These are phyloP conservation scores for Tetragonula clypearis DNA, from an alignment of 1,140 invertebrate genomes.

Conservation along the genomic window DNA sequence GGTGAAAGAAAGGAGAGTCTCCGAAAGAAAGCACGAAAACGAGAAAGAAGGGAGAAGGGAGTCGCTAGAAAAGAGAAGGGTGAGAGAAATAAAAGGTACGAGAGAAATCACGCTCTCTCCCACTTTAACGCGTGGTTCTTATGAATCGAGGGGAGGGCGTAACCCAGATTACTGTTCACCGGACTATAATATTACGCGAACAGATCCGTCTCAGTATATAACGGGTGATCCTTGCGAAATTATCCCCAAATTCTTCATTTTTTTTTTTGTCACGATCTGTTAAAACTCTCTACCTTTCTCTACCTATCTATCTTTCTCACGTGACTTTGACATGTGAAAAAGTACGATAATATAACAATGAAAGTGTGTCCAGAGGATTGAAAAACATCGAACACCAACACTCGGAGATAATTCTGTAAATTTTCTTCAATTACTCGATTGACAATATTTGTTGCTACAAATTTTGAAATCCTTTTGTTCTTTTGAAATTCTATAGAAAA, in stretches of 20 bases:
- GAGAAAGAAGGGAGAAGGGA: conserved; percentile 11
- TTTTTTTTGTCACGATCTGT: background rate
- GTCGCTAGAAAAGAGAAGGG: background rate
- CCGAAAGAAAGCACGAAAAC: conserved; percentile 24
- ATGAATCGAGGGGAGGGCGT: conserved; percentile 67
- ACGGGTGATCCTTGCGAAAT: conserved; percentile 59
- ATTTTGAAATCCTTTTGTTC: too few species aligned
- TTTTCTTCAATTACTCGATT: too few species aligned
- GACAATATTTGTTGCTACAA: too few species aligned
- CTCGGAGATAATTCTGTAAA: too few species aligned
- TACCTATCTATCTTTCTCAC: too few species aligned
- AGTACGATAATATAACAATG: too few species aligned
- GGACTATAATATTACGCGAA: conserved; percentile 74
- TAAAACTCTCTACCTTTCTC: too few species aligned
- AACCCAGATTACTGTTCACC: conserved; percentile 71
- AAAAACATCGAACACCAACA: too few species aligned
- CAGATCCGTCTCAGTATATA: conserved; percentile 63
- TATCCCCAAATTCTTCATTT: background rate
- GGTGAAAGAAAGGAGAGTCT: conserved; percentile 30
- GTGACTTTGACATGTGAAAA: too few species aligned
- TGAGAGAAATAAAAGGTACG: conserved; percentile 37
- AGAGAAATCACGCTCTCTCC: conserved; percentile 61
- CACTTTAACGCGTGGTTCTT: conserved; percentile 57
- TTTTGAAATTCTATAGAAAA: too few species aligned
- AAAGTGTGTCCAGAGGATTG: too few species aligned